phyloP scores from a whole-genome alignment of 2,113 vertebrate genomes.

The Istiophorus platypterus region DNA sequence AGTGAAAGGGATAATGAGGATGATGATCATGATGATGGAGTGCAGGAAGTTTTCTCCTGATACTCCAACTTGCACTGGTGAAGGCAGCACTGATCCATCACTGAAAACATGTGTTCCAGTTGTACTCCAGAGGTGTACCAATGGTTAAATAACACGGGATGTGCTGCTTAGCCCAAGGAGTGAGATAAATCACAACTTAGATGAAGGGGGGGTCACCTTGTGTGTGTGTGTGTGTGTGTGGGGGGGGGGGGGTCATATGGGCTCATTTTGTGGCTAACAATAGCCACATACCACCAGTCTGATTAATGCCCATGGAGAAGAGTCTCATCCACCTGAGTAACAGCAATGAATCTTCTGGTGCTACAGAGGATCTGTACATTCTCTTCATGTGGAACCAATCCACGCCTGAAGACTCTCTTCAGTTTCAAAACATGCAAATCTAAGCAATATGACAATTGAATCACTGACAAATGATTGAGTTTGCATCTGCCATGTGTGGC shows the following conservation, averaged over 20 bases:
- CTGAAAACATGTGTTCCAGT: constrained; percentile 25
- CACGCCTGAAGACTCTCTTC: not conserved
- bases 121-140: constrained; percentile 11
- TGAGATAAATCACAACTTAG: constrained; percentile 42
- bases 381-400: constrained; percentile 8
- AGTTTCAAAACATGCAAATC: constrained; percentile 22
- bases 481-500: not conserved
- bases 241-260: constrained; percentile 26
- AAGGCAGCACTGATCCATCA: constrained; percentile 54
- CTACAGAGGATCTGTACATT: constrained; percentile 15
- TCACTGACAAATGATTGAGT: constrained; percentile 31
- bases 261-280: constrained; percentile 59
- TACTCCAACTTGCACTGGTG: constrained; percentile 16
- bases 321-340: constrained; percentile 56
- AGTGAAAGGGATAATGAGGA: not conserved
- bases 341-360: constrained; percentile 56
- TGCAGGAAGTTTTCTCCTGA: constrained; percentile 20
- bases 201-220: constrained; percentile 50
- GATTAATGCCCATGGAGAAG: constrained; percentile 63
- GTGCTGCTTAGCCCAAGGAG: constrained; percentile 21
- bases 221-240: no score
- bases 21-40: constrained; percentile 12
- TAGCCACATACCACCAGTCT: constrained; percentile 45
- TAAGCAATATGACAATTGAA: not conserved
- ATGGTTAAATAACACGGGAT: constrained; percentile 7